Evolutionary conservation across 2,113 vertebrate species (phyloP).

Genomic region (Caracal caracal): DNA sequence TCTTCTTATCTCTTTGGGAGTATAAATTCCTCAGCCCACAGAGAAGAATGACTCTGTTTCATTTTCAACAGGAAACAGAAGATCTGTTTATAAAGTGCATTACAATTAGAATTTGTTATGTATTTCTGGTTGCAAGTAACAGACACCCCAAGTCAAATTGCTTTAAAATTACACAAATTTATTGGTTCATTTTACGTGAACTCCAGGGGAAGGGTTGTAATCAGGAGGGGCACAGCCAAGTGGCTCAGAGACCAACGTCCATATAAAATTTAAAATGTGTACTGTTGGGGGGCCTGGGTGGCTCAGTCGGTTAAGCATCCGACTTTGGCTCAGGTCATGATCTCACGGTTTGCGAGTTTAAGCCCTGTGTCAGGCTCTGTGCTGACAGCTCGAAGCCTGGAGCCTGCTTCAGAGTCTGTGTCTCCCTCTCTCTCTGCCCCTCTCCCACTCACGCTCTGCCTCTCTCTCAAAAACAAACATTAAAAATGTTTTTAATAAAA

Average conservation of each 20-base stretch:
- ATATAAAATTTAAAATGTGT: background rate
- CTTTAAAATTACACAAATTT: background rate
- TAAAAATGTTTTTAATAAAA: no score
- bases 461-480: no score
- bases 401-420: no score
- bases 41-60: background rate
- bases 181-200: background rate
- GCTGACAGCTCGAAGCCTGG: no score
- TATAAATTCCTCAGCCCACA: background rate
- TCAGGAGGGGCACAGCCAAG: background rate
- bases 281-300: background rate
- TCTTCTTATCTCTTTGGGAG: background rate
- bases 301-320: no score
- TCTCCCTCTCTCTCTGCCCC: no score
- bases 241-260: background rate
- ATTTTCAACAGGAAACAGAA: background rate
- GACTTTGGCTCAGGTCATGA: no score
- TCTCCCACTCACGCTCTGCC: no score
- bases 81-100: background rate
- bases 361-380: no score
- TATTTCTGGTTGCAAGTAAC: background rate
- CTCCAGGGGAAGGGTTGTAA: background rate
- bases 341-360: no score
- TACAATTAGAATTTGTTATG: background rate
- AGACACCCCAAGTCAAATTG: background rate